Evolutionary conservation across 2,113 vertebrate species (phyloP), one percentile per base, ranked within the genome.

Genomic region (Caracal caracal): DNA sequence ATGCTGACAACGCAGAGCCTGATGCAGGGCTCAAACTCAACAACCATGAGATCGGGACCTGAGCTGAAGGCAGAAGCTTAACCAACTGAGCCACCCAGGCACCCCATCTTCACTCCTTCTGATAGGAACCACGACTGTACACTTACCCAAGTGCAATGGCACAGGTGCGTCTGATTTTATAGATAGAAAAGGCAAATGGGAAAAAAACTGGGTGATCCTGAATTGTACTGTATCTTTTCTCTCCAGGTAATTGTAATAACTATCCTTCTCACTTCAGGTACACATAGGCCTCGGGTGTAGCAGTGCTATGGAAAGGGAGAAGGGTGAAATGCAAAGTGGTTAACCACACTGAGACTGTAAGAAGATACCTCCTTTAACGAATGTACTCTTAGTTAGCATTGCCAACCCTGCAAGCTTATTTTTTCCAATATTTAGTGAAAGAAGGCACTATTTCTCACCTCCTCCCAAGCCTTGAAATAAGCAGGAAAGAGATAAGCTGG

Each of bases 341-440:
- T 33, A 43, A 84, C 16, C 16, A 84, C 2, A 63, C 0, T 5
- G 20, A 86, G 53, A 68, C 4, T 33, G 0, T 56, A 0, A 6
- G 80, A 65, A 76, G 76, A 80, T 33, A 47, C 5, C 9, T 47
- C 43, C 47, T 49, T 76, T 53, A n/a, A 16, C 22, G 20, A 15
- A 1, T 28, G 22, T 6, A 10, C 7, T 59, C 16, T 78, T 80
- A 61, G n/a, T 8, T 37, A n/a, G 8, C 0, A 1, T 11, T 95
- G 5, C 53, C 35, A 71, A 83, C 63, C 76, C 0, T 9, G 0
- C n/a, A 53, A 65, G 26, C 6, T 90, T 71, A 33, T 51, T 88
- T 85, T 59, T 65, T 86, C 61, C 30, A 56, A 24, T 13, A 40
- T 82, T 66, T 85, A 68, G 13, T 16, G 26, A 20, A 63, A 81